These are phyloP conservation scores for Chrysotoxum bicinctum DNA, from an alignment of 2,888 invertebrate species.

Conservation along the genomic window DNA sequence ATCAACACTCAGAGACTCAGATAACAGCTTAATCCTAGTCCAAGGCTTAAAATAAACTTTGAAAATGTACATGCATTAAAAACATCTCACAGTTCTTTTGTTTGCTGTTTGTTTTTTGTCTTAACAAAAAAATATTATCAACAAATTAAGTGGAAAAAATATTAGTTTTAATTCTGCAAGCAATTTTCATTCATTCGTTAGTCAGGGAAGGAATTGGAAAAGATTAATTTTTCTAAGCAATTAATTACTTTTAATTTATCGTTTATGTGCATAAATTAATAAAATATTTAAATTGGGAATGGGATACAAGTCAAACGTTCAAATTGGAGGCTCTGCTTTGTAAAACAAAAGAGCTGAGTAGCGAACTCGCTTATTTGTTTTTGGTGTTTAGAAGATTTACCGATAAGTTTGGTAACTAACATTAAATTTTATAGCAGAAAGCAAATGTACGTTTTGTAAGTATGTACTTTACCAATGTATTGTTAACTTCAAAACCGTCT, in stretches of 20 bases:
- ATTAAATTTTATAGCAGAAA: neutral
- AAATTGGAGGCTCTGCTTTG: neutral
- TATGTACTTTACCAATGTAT: too few relatives aligned
- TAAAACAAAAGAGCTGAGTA: constrained; percentile 17
- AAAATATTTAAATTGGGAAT: neutral
- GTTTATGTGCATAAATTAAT: constrained; percentile 1
- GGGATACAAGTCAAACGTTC: neutral
- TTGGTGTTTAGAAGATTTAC: neutral
- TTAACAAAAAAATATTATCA: neutral
- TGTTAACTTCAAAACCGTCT: too few relatives aligned
- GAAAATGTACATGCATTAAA: neutral
- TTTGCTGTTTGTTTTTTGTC: neutral
- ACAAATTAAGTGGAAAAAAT: neutral
- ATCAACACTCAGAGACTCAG: neutral
- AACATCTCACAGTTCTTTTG: neutral
- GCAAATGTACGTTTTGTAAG: too few relatives aligned
- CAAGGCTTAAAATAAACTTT: constrained; percentile 1
- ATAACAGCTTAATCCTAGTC: neutral
- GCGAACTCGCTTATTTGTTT: neutral
- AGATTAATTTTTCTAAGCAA: constrained; percentile 5
- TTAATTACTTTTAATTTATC: constrained; percentile 6
- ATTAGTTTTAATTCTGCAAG: neutral
- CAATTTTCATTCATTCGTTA: constrained; percentile 20
- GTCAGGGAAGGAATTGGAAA: neutral
- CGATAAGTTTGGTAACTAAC: neutral